Evolutionary conservation across 1,140 invertebrate species (phyloP), one percentile per base, ranked within the genome.

Genomic region (Philotrypesis tridentata): DNA sequence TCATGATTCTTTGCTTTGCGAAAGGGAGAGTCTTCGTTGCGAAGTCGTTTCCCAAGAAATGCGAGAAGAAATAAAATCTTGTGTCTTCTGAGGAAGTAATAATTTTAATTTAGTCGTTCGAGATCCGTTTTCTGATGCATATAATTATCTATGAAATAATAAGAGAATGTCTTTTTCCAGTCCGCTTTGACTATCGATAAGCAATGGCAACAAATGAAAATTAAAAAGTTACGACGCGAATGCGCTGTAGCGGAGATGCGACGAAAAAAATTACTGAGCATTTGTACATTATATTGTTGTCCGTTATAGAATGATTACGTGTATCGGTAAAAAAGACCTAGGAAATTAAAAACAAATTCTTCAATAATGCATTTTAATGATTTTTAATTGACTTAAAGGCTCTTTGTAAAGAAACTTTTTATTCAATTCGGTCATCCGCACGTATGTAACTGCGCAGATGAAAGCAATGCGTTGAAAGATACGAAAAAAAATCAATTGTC

Each of bases 201-300:
- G n/a, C n/a, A 55, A 55, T 17, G n/a, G 7, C 21, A 55, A 55
- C 6, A 55, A 17, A 55, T 55, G 48, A 55, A 55, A 21, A 55
- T 55, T 21, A 68, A 0, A 55, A n/a, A n/a, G 48, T 55, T 55
- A n/a, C 33, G 40, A 21, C 31, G 43, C 40, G 71, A 7, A n/a
- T 31, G 55, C 17, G 71, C 21, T 12, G 27, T 31, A 55, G 71
- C 43, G 71, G 40, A 29, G 40, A 73, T 73, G 25, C 40, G 71
- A 55, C 55, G 43, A 63, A 37, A 75, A 33, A 63, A 33, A 63
- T 7, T 29, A 14, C 11, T 29, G 31, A 82, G 31, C 21, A 77
- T 82, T 77, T 72, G 68, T 82, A 82, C 73, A 82, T 82, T 77
- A 72, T 77, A 82, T 77, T 82, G 80, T 77, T 82, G 74, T 82